Evolutionary conservation across 2,888 invertebrate genomes (phyloP).

Genomic region (Drosophila siamana): DNA sequence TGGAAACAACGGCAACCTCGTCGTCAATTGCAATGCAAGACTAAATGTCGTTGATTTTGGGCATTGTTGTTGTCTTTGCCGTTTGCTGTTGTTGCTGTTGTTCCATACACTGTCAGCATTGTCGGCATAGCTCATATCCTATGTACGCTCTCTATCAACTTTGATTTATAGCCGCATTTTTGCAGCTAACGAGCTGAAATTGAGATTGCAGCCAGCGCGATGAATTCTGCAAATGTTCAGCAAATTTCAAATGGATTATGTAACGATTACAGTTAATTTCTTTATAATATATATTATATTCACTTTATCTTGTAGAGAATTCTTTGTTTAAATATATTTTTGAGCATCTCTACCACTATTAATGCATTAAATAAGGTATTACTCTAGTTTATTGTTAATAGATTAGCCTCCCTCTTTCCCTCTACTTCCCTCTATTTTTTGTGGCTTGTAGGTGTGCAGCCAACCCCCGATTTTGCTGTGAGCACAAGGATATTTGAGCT

Average conservation of each 20-base stretch:
- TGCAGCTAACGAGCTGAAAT: neutral
- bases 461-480: conserved; percentile 1
- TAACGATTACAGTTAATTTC: neutral
- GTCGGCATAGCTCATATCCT: conserved; percentile 5
- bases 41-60: conserved; percentile 22
- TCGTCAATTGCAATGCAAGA: conserved; percentile 33
- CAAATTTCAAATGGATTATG: neutral
- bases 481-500: conserved; percentile 32
- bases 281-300: no score
- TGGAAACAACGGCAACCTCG: conserved; percentile 33
- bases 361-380: no score
- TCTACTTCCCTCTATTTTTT: neutral
- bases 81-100: conserved; percentile 7
- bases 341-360: no score
- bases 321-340: no score
- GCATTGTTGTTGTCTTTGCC: neutral
- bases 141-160: neutral
- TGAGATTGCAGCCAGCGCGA: neutral
- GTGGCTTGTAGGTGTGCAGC: no score
- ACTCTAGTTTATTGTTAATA: no score
- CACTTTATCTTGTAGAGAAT: no score
- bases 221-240: neutral
- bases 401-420: neutral
- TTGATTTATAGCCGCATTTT: neutral
- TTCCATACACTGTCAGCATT: conserved; percentile 1